Evolutionary conservation across 2,113 vertebrate species (phyloP).

Genomic region (Elaphurus davidianus): DNA sequence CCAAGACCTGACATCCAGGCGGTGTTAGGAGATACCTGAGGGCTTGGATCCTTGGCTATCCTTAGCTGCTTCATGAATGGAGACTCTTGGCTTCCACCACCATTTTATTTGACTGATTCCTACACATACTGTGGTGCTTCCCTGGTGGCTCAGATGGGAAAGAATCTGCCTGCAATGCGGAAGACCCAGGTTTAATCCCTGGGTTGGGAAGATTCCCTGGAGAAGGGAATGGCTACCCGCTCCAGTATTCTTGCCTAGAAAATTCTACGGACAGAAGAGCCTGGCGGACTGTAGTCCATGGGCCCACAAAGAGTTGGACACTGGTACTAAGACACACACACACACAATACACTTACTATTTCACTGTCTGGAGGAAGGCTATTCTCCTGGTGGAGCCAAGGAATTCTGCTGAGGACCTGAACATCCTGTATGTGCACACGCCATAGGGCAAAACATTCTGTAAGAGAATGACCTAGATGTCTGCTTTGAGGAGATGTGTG

Average conservation of each 20-base stretch:
- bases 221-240: background rate
- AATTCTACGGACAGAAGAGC: background rate
- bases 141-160: background rate
- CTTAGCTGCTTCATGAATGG: background rate
- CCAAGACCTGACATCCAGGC: background rate
- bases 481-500: background rate
- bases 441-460: background rate
- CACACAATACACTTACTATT: background rate
- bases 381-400: too few relatives aligned
- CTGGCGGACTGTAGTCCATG: background rate
- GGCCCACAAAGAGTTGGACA: background rate
- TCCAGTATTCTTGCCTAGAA: background rate
- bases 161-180: background rate
- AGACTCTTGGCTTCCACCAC: background rate
- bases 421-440: accelerated
- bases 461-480: background rate
- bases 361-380: background rate
- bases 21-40: background rate
- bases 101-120: background rate
- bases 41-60: too few relatives aligned
- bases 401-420: background rate
- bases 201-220: background rate
- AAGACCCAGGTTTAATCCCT: background rate
- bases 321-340: background rate
- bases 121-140: background rate